Conservation (phyloP, 2,888 invertebrate species). For the Hesperia comma region DNA sequence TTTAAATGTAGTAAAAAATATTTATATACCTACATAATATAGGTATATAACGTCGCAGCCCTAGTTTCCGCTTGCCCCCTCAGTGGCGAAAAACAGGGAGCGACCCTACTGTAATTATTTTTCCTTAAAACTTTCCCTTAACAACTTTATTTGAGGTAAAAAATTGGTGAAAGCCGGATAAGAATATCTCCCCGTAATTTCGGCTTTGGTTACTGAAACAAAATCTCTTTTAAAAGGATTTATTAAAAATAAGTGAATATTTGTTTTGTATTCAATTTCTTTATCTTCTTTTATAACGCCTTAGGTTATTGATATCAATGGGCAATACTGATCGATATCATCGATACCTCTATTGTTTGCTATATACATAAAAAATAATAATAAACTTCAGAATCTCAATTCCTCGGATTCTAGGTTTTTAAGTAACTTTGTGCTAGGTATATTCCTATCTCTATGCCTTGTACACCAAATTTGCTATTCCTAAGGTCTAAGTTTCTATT, state of each 20-base stretch:
- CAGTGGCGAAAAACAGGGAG: conserved; percentile 61
- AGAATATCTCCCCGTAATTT: conserved; percentile 14
- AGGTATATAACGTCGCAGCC: conserved; percentile 11
- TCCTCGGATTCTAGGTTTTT: too few relatives aligned
- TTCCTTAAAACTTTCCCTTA: conserved; percentile 70
- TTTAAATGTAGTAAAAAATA: too few relatives aligned
- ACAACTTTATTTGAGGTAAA: conserved; percentile 58
- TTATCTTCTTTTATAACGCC: background rate
- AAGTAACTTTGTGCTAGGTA: too few relatives aligned
- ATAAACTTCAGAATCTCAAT: too few relatives aligned
- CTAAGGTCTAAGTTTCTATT: too few relatives aligned
- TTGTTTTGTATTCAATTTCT: background rate
- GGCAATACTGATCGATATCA: too few relatives aligned
- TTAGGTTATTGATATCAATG: too few relatives aligned
- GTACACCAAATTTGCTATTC: too few relatives aligned
- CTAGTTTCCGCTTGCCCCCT: conserved; percentile 35
- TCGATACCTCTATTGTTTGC: too few relatives aligned
- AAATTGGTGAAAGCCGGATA: conserved; percentile 44
- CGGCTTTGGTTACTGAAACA: conserved; percentile 19
- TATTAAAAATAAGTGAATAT: conserved; percentile 8
- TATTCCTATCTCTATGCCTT: too few relatives aligned
- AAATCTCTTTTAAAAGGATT: conserved; percentile 1
- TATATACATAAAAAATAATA: too few relatives aligned
- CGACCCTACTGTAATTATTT: conserved; percentile 74
- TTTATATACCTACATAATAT: too few relatives aligned